phyloP scores from a whole-genome alignment of 2,113 vertebrate species.

The Pyrgilauda ruficollis region DNA sequence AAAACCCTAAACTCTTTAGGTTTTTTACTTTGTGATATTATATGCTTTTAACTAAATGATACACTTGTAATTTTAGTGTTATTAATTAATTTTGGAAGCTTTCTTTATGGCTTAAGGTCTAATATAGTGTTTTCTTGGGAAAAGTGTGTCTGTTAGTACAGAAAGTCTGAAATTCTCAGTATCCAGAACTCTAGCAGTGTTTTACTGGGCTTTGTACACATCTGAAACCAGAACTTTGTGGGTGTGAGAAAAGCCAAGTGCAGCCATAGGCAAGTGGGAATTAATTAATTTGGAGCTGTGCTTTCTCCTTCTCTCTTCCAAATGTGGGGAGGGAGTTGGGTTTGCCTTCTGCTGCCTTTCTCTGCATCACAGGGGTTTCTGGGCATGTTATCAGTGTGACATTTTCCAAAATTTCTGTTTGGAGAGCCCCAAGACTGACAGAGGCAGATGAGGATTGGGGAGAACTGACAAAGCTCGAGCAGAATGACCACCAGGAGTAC shows the following conservation, averaged over 20 bases:
- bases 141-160: not conserved
- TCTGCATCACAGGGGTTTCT: not conserved
- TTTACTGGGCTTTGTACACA: not conserved
- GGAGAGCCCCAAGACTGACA: not conserved
- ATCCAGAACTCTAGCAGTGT: not conserved
- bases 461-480: not conserved
- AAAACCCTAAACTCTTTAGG: not conserved
- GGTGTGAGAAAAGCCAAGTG: not conserved
- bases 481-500: not conserved
- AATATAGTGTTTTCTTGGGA: not conserved
- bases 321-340: not conserved
- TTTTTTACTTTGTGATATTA: not conserved
- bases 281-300: not conserved
- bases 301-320: not conserved
- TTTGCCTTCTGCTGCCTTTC: not conserved
- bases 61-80: not conserved
- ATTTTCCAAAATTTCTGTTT: not conserved
- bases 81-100: not conserved
- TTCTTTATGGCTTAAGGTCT: not conserved
- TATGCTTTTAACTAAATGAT: not conserved
- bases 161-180: not conserved
- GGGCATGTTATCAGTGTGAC: fast-evolving
- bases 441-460: not conserved
- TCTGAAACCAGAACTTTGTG: not conserved
- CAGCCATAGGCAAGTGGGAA: not conserved